phyloP scores from a whole-genome alignment of 2,113 vertebrate species.

The Meles meles region DNA sequence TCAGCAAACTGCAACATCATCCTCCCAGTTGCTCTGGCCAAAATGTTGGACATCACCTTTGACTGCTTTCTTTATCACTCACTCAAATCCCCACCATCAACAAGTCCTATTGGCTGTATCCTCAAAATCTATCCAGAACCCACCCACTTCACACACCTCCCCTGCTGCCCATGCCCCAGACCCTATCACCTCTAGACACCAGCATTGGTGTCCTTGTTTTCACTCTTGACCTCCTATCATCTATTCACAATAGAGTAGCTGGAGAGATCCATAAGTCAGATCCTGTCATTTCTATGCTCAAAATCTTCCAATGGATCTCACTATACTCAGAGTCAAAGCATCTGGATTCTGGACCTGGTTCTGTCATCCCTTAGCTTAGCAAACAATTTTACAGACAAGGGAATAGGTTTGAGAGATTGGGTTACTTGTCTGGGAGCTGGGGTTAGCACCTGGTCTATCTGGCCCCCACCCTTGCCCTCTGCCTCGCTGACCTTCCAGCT shows the following conservation, averaged over 20 bases:
- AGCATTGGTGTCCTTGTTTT: not conserved
- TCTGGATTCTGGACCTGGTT: not conserved
- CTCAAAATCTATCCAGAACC: not conserved
- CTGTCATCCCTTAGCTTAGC: not conserved
- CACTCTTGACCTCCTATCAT: not conserved
- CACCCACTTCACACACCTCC: not conserved
- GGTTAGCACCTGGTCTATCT: not conserved
- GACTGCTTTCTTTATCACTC: not conserved
- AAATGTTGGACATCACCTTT: not conserved
- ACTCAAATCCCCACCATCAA: not conserved
- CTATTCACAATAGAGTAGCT: not conserved
- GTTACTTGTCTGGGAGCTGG: not conserved
- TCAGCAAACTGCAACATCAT: too few species aligned
- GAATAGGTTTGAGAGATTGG: not conserved
- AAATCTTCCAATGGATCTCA: not conserved
- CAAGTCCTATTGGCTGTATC: not conserved
- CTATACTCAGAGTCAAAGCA: not conserved
- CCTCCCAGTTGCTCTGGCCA: not conserved
- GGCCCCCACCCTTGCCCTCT: not conserved
- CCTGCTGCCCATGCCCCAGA: not conserved
- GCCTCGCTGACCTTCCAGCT: not conserved
- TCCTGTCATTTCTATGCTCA: not conserved
- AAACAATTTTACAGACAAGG: not conserved
- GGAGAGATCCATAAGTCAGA: not conserved
- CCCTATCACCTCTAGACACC: not conserved